These are phyloP conservation scores for Verasper variegatus DNA, from an alignment of 2,113 vertebrate species.

Conservation along the genomic window DNA sequence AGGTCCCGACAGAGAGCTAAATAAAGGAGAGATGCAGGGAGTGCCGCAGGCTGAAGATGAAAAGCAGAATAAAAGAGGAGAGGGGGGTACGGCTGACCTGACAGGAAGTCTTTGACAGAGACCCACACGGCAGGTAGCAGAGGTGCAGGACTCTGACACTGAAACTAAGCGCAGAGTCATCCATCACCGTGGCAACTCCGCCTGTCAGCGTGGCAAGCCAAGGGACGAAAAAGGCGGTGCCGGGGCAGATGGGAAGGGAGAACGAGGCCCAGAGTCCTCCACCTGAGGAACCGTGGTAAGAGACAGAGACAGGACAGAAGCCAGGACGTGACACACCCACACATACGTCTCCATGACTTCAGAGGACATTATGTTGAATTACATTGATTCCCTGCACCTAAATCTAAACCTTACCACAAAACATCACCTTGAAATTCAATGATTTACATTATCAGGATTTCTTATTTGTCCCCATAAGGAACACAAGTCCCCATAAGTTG, in stretches of 20 bases:
- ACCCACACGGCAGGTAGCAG: slow-evolving; percentile 72
- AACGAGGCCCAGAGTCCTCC: slow-evolving; percentile 54
- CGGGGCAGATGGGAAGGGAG: slow-evolving; percentile 80
- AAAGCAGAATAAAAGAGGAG: slow-evolving; percentile 19
- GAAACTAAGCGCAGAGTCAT: slow-evolving; percentile 72
- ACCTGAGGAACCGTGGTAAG: slow-evolving; percentile 43
- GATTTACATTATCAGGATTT: no score
- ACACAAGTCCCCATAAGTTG: no score
- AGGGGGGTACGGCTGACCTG: slow-evolving; percentile 53
- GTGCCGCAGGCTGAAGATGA: slow-evolving; percentile 32
- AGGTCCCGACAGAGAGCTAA: slow-evolving; percentile 52
- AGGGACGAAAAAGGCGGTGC: slow-evolving; percentile 59
- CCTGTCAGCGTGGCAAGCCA: slow-evolving; percentile 69
- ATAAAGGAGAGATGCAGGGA: slow-evolving; percentile 41
- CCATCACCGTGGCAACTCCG: slow-evolving; percentile 74
- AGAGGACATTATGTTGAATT: not conserved
- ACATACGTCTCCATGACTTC: not conserved
- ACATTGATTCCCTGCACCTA: no score
- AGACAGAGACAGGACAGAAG: slow-evolving; percentile 51
- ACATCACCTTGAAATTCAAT: not conserved
- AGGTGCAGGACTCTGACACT: slow-evolving; percentile 74
- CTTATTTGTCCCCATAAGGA: no score
- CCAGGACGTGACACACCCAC: slow-evolving; percentile 37
- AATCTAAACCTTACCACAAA: no score
- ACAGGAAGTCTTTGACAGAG: slow-evolving; percentile 76